These are phyloP conservation scores for Phylloscopus whistleri DNA, from an alignment of 2,113 vertebrate species.

Conservation along the genomic window DNA sequence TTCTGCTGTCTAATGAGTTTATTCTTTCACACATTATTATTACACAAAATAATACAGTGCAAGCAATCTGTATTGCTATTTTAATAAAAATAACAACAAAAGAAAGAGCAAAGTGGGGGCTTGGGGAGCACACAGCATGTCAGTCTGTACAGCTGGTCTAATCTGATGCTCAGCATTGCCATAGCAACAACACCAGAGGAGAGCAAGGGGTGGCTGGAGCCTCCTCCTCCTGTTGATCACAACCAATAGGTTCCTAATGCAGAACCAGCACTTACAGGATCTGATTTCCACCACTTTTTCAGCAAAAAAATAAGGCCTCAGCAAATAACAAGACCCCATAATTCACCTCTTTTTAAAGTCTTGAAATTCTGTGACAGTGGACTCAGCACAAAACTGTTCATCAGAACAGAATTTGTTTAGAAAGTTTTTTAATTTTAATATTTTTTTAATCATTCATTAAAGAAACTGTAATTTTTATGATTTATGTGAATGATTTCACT, in stretches of 20 bases:
- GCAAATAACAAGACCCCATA: not conserved
- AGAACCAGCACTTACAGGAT: not conserved
- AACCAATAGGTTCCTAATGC: not conserved
- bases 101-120: conserved; percentile 6
- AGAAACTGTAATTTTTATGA: not conserved
- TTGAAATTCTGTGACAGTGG: not conserved
- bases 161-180: conserved; percentile 50
- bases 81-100: conserved; percentile 11
- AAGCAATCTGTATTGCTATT: not conserved
- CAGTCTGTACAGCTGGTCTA: conserved; percentile 9
- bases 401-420: not conserved
- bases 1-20: conserved; percentile 4
- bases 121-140: not conserved
- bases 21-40: not conserved
- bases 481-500: not conserved
- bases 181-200: conserved; percentile 28
- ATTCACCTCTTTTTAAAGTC: not conserved
- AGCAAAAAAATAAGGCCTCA: not conserved
- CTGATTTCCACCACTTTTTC: not conserved
- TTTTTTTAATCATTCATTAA: not conserved
- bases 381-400: not conserved
- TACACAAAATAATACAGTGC: not conserved
- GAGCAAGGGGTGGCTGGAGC: not conserved
- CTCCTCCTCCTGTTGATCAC: conserved; percentile 20
- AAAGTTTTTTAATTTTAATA: not conserved